A percentile compares a stretch with the other conserved stretches of the same genome.
These are phyloP conservation scores for Girardinus metallicus DNA, from an alignment of 2,797 vertebrate species.

Conservation along the genomic window DNA sequence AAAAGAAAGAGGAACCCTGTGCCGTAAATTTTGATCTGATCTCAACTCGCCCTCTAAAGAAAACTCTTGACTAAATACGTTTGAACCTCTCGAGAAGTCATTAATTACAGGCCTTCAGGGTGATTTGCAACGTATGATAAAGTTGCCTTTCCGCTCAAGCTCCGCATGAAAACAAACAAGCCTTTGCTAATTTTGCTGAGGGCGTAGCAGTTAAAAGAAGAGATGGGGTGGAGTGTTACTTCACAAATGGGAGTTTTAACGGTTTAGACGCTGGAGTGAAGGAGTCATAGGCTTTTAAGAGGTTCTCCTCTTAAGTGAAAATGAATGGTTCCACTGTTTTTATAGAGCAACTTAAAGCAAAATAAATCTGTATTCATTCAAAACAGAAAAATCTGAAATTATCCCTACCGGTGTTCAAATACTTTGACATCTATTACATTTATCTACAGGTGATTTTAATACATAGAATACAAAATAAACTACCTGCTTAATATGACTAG, in stretches of 20 bases:
- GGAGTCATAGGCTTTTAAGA: not conserved
- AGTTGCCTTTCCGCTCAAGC: conserved; percentile 15
- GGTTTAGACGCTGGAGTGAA: not conserved
- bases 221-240: conserved; percentile 38
- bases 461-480: not conserved
- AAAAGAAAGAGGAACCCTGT: not conserved
- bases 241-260: not conserved
- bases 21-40: conserved; percentile 7
- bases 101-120: conserved; percentile 10
- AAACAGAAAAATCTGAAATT: not conserved
- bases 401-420: not conserved
- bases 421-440: not conserved
- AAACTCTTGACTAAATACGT: conserved; percentile 27
- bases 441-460: not conserved
- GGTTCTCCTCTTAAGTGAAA: not conserved
- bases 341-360: not conserved
- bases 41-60: not conserved
- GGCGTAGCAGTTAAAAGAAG: conserved; percentile 19
- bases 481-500: not conserved
- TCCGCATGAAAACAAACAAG: conserved; percentile 18
- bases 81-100: conserved; percentile 5
- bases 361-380: not conserved
- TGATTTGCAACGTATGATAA: conserved; percentile 12
- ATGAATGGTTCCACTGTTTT: not conserved
- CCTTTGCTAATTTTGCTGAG: conserved; percentile 13